Evolutionary conservation across 2,888 invertebrate genomes (phyloP).

Genomic region (Mimachlamys varia): DNA sequence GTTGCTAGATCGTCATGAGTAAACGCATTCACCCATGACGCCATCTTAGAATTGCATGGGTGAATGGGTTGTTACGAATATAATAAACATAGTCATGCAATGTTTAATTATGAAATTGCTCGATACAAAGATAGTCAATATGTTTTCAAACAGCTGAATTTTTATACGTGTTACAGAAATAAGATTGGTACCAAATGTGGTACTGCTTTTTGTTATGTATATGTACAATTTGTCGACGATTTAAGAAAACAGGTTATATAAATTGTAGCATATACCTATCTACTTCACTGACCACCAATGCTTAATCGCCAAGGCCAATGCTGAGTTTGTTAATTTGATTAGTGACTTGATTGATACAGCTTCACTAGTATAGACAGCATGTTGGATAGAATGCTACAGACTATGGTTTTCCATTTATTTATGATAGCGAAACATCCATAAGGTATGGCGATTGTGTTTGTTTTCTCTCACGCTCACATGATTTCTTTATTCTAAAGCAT

Average conservation of each 20-base stretch:
- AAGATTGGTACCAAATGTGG: no score
- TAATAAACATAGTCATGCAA: no score
- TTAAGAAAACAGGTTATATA: neutral
- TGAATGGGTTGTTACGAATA: no score
- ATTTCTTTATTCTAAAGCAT: constrained; percentile 30
- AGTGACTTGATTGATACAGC: neutral
- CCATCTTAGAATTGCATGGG: no score
- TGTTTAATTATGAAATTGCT: no score
- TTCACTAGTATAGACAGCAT: constrained; percentile 24
- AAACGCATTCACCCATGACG: no score
- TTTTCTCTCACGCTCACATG: constrained; percentile 32
- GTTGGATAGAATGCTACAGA: constrained; percentile 32
- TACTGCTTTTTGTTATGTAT: no score
- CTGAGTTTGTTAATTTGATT: neutral
- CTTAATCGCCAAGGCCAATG: neutral
- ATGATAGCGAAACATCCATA: constrained; percentile 36
- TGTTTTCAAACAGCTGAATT: no score
- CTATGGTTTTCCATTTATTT: constrained; percentile 26
- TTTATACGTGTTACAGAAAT: no score
- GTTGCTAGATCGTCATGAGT: no score
- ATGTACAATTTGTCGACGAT: no score
- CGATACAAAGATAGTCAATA: no score
- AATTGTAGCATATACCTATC: neutral
- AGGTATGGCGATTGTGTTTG: constrained; percentile 28
- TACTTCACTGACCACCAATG: neutral